Base-by-base conservation (phyloP, 2,797 vertebrate genomes). In the Salmo trutta region DNA sequence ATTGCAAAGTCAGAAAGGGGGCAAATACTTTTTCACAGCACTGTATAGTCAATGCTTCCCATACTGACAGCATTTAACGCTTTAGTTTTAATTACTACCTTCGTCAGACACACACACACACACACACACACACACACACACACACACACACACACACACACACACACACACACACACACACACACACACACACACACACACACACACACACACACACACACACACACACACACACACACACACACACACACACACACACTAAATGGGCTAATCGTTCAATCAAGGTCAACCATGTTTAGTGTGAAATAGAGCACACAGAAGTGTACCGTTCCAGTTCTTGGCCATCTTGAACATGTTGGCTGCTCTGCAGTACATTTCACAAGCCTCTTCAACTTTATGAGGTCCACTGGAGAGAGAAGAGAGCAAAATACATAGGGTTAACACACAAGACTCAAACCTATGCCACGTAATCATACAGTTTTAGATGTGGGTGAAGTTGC, bases 341-440 rank as follows among this genome's bases (percentile, higher is more conserved):
- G 95, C 96, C 89, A 99, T 99, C 95, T 99, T 99, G 95, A 99
- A 99, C 98, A 99, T 99, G 93, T 99, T 99, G 85, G 98, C 98
- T 64, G 98, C 97, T 93, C 98, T 95, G 86, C 97, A 97, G 87
- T 99, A 99, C 98, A 99, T 99, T 86, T 99, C 98, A 73, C 98
- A 99, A 0, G 98, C 98, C 79, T 99, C 98, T 91, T 99, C 98
- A 80, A 99, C 94, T 85, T 96, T 97, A 73, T 98, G 96, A 89
- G 95, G 97, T 81, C 97, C 98, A 5, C 65, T 31, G 81, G 98
- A 99, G 87, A 62, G 90, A 89, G 72, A 78, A 77, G 88, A 78
- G 33, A 79, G 0, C 54, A 66, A 27, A 16, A 47, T 73, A 54
- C 19, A 47, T 33, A 33, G 21, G 27, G 14, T 53, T 36, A 16